A percentile compares a stretch with the other conserved stretches of the same genome.
These are phyloP conservation scores for Drosophila kuntzei DNA, from an alignment of 2,888 invertebrate genomes.

Conservation along the genomic window DNA sequence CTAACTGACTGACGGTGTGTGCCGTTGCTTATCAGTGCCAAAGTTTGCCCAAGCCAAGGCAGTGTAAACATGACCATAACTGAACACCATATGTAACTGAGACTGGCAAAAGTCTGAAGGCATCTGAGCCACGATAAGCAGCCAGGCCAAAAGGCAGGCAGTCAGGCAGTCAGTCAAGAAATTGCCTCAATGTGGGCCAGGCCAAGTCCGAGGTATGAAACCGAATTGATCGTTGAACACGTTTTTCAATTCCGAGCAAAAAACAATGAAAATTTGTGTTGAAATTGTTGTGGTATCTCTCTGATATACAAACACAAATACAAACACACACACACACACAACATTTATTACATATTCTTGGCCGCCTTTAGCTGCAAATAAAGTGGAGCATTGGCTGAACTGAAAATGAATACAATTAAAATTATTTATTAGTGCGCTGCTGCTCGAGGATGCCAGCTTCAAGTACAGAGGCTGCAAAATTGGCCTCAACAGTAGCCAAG, in stretches of 20 bases:
- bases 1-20: slow-evolving; percentile 3
- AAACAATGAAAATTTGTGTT: slow-evolving; percentile 43
- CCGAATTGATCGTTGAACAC: slow-evolving; percentile 69
- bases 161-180: slow-evolving; percentile 1
- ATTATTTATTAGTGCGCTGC: slow-evolving; percentile 75
- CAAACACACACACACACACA: background rate
- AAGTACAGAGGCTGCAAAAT: slow-evolving; percentile 62
- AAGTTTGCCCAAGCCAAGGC: slow-evolving; percentile 70
- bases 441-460: slow-evolving; percentile 58
- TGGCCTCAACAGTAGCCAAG: slow-evolving; percentile 58
- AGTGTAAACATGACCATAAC: slow-evolving; percentile 45
- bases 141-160: background rate
- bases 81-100: slow-evolving; percentile 23
- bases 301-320: slow-evolving; percentile 4
- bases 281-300: slow-evolving; percentile 36
- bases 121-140: slow-evolving; percentile 42
- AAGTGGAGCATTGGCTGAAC: slow-evolving; percentile 59
- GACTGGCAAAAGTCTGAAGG: slow-evolving; percentile 27
- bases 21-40: slow-evolving; percentile 67
- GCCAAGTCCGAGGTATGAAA: slow-evolving; percentile 13
- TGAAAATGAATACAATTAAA: slow-evolving; percentile 74
- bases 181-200: slow-evolving; percentile 8
- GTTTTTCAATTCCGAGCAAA: slow-evolving; percentile 60
- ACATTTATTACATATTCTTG: slow-evolving; percentile 47
- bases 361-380: slow-evolving; percentile 52